phyloP scores from a whole-genome alignment of 2,888 invertebrate species.

The Amitus sp. region DNA sequence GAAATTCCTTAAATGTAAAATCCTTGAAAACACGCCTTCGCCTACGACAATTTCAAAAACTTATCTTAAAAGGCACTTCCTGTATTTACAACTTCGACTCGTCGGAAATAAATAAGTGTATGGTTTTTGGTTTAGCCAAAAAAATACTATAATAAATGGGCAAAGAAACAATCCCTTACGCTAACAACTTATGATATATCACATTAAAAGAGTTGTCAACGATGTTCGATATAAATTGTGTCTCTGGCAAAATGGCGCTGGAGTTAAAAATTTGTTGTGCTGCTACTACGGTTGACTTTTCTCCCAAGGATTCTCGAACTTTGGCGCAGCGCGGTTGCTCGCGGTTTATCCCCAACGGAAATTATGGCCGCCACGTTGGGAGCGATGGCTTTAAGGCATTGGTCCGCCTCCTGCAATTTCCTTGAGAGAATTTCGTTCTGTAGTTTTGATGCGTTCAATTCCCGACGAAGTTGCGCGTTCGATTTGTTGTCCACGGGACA shows the following conservation, averaged over 20 bases:
- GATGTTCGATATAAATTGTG: neutral
- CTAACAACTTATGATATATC: slow-evolving; percentile 2
- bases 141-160: slow-evolving; percentile 1
- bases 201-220: neutral
- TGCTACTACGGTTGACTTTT: slow-evolving; percentile 71
- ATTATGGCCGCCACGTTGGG: slow-evolving; percentile 58
- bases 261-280: slow-evolving; percentile 69
- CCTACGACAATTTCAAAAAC: no score
- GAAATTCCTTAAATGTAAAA: no score
- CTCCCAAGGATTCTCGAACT: slow-evolving; percentile 69
- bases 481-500: slow-evolving; percentile 81
- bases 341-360: slow-evolving; percentile 52
- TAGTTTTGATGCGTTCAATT: slow-evolving; percentile 81
- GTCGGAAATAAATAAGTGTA: neutral
- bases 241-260: neutral
- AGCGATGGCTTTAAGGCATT: slow-evolving; percentile 68
- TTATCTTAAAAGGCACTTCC: slow-evolving; percentile 1
- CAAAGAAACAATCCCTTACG: neutral
- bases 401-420: slow-evolving; percentile 77
- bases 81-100: neutral
- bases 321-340: slow-evolving; percentile 52
- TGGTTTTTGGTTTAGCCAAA: neutral
- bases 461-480: slow-evolving; percentile 80
- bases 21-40: neutral
- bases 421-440: slow-evolving; percentile 82